A percentile compares a stretch with the other conserved stretches of the same genome.
These are phyloP conservation scores for Drosophila aff. DNA, from an alignment of 1,140 invertebrate genomes.

Conservation along the genomic window DNA sequence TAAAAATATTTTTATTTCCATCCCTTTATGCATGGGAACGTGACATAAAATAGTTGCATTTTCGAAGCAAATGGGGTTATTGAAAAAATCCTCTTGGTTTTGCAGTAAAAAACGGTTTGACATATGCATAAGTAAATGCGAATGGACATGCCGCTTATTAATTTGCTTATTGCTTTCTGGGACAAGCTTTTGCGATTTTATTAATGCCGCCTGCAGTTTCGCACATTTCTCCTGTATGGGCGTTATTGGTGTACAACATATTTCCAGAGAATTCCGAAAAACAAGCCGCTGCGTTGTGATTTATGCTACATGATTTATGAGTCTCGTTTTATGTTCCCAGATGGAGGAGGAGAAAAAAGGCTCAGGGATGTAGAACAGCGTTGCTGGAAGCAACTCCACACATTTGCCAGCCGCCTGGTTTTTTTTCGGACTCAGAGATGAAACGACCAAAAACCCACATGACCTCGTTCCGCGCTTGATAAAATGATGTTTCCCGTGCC, in stretches of 20 bases:
- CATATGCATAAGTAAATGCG: background rate
- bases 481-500: slow-evolving; percentile 56
- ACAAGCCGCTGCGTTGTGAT: slow-evolving; percentile 47
- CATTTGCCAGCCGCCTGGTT: slow-evolving; percentile 40
- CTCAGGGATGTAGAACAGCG: slow-evolving; percentile 6
- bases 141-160: slow-evolving; percentile 11
- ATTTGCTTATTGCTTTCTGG: slow-evolving; percentile 28
- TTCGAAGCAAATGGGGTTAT: background rate
- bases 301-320: slow-evolving; percentile 76
- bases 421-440: slow-evolving; percentile 15
- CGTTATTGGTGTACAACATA: slow-evolving; percentile 28
- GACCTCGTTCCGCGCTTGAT: slow-evolving; percentile 67
- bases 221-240: background rate
- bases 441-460: slow-evolving; percentile 56
- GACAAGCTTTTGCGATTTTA: slow-evolving; percentile 3
- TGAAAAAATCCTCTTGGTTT: background rate
- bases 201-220: slow-evolving; percentile 15
- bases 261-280: slow-evolving; percentile 9
- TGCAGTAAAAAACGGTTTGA: background rate
- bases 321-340: slow-evolving; percentile 52
- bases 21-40: background rate
- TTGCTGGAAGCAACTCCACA: slow-evolving; percentile 29
- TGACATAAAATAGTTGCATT: background rate
- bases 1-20: background rate
- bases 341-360: slow-evolving; percentile 6